phyloP scores from a whole-genome alignment of 1,140 invertebrate genomes.

The Prorops nasuta region DNA sequence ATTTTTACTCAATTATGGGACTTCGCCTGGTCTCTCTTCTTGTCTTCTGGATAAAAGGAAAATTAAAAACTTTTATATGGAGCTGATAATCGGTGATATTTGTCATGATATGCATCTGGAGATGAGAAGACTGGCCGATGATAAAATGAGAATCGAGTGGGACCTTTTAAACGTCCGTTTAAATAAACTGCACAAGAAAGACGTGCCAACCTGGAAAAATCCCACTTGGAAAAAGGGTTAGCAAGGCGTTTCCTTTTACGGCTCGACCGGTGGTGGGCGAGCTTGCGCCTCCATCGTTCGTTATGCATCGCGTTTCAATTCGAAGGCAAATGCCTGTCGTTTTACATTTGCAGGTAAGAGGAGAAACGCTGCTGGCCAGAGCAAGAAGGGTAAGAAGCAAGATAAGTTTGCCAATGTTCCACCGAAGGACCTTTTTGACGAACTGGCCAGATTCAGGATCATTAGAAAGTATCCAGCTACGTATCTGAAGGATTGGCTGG shows the following conservation, averaged over 20 bases:
- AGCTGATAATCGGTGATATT: constrained; percentile 56
- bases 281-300: too few species aligned
- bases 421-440: constrained; percentile 59
- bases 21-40: too few species aligned
- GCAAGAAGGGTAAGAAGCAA: constrained; percentile 46
- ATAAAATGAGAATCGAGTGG: constrained; percentile 60
- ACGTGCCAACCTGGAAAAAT: background rate
- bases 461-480: constrained; percentile 36
- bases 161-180: constrained; percentile 56
- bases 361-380: constrained; percentile 9
- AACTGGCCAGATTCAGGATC: constrained; percentile 56
- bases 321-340: background rate
- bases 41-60: background rate
- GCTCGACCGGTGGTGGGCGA: too few species aligned
- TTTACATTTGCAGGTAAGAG: background rate
- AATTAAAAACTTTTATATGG: constrained; percentile 37
- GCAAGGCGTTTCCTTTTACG: background rate
- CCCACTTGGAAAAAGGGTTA: background rate
- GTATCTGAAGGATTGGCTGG: constrained; percentile 39
- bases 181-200: constrained; percentile 41
- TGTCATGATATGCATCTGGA: constrained; percentile 59
- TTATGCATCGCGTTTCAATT: too few species aligned
- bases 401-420: constrained; percentile 57
- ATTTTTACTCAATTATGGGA: background rate
- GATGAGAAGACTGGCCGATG: constrained; percentile 57